Conservation (phyloP, 2,888 invertebrate genomes). For the Drosophila dives region DNA sequence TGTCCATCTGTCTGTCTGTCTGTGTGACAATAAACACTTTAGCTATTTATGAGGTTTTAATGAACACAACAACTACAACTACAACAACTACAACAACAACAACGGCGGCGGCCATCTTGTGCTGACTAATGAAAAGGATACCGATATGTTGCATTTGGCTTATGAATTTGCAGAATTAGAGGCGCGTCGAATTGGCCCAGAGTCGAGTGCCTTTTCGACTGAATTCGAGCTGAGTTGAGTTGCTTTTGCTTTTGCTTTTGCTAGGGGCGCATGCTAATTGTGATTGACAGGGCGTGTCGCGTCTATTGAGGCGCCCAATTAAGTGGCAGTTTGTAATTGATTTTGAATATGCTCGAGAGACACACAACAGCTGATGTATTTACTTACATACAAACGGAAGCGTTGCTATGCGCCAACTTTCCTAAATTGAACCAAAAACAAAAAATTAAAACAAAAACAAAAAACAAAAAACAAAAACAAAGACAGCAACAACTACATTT, state of each 20-base stretch:
- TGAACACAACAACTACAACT: conserved; percentile 54
- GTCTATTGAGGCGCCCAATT: conserved; percentile 76
- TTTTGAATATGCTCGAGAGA: conserved; percentile 56
- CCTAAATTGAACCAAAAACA: conserved; percentile 27
- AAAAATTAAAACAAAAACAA: not conserved
- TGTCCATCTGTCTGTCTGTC: conserved; percentile 8
- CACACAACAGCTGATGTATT: conserved; percentile 17
- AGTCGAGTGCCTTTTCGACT: conserved; percentile 25
- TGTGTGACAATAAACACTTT: conserved; percentile 75
- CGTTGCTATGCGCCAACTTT: conserved; percentile 47
- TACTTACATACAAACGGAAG: not conserved
- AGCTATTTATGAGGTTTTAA: conserved; percentile 81
- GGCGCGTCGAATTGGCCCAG: conserved; percentile 63
- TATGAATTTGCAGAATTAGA: conserved; percentile 78
- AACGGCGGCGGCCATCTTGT: conserved; percentile 59
- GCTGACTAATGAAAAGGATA: conserved; percentile 72
- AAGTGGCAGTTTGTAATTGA: conserved; percentile 74
- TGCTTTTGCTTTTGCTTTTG: not conserved
- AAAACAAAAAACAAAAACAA: not conserved
- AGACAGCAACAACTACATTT: conserved; percentile 25
- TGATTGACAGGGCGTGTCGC: conserved; percentile 83
- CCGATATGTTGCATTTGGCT: conserved; percentile 65
- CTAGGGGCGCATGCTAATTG: conserved; percentile 81
- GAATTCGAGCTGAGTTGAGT: conserved; percentile 17
- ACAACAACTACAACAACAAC: conserved; percentile 1